phyloP scores from a whole-genome alignment of 2,888 invertebrate species.

The Hirtodrosophila trivittata region DNA sequence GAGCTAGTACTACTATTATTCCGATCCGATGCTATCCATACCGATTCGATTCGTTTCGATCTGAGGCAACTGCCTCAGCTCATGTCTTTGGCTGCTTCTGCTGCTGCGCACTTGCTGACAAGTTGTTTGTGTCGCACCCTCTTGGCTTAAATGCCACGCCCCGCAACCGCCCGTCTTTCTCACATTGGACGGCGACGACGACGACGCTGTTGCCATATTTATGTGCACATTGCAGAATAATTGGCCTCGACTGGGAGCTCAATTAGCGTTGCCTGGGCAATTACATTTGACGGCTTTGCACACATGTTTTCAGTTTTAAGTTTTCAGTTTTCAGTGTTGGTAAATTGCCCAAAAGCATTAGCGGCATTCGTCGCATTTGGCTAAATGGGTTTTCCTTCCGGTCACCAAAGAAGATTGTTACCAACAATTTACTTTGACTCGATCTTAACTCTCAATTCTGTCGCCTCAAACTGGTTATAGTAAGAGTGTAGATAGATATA shows the following conservation, averaged over 20 bases:
- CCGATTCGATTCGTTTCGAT: constrained; percentile 4
- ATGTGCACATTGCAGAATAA: constrained; percentile 73
- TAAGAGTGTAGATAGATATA: not conserved
- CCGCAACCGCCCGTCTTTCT: constrained; percentile 40
- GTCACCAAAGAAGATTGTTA: constrained; percentile 41
- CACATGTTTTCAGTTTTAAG: constrained; percentile 33
- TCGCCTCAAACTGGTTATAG: constrained; percentile 14
- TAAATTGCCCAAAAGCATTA: constrained; percentile 61
- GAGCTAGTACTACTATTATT: too few species aligned
- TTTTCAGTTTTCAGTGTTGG: constrained; percentile 53
- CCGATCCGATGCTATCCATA: constrained; percentile 19
- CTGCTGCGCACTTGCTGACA: constrained; percentile 73
- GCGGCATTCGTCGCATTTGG: constrained; percentile 48
- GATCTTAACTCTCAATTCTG: constrained; percentile 15
- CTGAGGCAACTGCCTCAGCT: not conserved
- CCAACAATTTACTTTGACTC: constrained; percentile 14
- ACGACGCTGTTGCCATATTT: constrained; percentile 42
- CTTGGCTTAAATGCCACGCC: constrained; percentile 49
- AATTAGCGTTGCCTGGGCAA: constrained; percentile 69
- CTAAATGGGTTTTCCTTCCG: constrained; percentile 72
- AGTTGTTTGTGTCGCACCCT: constrained; percentile 64
- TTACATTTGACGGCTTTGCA: constrained; percentile 73
- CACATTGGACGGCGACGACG: constrained; percentile 29
- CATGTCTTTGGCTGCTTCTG: constrained; percentile 3
- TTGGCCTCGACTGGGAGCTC: constrained; percentile 71